Conservation (phyloP, 2,888 invertebrate species). For the Oegoconia quadripuncta region DNA sequence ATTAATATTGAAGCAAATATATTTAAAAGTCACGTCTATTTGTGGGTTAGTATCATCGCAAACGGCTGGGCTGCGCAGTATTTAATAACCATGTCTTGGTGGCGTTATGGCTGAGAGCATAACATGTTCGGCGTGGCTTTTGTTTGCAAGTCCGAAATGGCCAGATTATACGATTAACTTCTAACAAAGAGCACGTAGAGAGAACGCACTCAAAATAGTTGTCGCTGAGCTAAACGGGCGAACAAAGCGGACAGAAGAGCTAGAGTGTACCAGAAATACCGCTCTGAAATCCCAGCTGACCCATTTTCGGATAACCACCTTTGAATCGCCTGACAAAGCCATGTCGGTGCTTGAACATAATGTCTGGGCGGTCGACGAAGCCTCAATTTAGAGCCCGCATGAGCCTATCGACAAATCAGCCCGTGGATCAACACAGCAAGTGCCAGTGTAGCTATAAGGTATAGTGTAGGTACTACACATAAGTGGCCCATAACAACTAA, state of each 20-base stretch:
- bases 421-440: conserved; percentile 33
- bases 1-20: conserved; percentile 16
- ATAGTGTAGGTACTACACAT: conserved; percentile 2
- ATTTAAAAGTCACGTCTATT: conserved; percentile 15
- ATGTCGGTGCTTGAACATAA: conserved; percentile 67
- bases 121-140: conserved; percentile 8
- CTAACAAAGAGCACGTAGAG: conserved; percentile 28
- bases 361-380: conserved; percentile 51
- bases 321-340: conserved; percentile 69
- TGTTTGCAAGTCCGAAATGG: conserved; percentile 15
- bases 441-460: conserved; percentile 7
- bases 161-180: conserved; percentile 21
- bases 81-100: no score
- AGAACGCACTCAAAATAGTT: conserved; percentile 39
- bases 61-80: background rate
- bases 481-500: conserved; percentile 34
- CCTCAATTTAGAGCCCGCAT: conserved; percentile 68
- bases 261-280: conserved; percentile 42
- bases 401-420: conserved; percentile 46
- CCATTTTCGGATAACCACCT: conserved; percentile 66
- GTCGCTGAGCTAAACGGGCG: conserved; percentile 40
- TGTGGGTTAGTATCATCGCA: conserved; percentile 9
- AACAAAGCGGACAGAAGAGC: conserved; percentile 44
- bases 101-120: conserved; percentile 5
- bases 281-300: conserved; percentile 61